Percentiles rank a stretch among this genome's conserved stretches.
Evolutionary conservation across 1,140 invertebrate genomes (phyloP).

Genomic region (Papilio aristodemus): DNA sequence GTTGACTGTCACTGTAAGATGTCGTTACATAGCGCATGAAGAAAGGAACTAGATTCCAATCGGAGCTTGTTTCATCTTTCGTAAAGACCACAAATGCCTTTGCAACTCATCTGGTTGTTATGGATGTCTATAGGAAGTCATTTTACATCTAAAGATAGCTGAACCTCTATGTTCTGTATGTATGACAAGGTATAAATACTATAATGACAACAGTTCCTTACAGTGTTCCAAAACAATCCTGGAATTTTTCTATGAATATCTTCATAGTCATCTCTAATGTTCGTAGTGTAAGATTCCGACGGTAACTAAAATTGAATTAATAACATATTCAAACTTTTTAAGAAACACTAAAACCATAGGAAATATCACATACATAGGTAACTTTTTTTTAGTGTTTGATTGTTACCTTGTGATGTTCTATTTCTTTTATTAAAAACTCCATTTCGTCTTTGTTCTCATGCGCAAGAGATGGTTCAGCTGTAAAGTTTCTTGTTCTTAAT

Average conservation of each 20-base stretch:
- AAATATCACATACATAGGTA: background rate
- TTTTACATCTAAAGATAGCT: too few species aligned
- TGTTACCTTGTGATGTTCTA: constrained; percentile 41
- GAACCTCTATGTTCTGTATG: too few species aligned
- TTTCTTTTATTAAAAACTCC: constrained; percentile 49
- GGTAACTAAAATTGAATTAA: constrained; percentile 41
- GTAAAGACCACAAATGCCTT: too few species aligned
- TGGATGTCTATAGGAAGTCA: too few species aligned
- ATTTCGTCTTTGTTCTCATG: constrained; percentile 47
- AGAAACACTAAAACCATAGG: background rate
- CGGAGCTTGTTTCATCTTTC: too few species aligned
- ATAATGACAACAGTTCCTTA: constrained; percentile 39
- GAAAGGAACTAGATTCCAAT: too few species aligned
- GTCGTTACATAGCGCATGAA: too few species aligned
- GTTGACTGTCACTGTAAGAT: too few species aligned
- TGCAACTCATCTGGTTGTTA: too few species aligned
- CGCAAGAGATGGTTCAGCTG: constrained; percentile 39
- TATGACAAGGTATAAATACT: too few species aligned
- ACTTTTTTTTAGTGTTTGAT: too few species aligned
- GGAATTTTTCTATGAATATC: constrained; percentile 60
- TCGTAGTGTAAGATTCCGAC: constrained; percentile 46
- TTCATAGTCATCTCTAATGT: constrained; percentile 65
- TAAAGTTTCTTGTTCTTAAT: constrained; percentile 19
- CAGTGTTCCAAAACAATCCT: constrained; percentile 68
- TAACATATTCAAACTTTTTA: background rate